phyloP scores from a whole-genome alignment of 2,888 invertebrate genomes.

The Sphaerophoria taeniata region DNA sequence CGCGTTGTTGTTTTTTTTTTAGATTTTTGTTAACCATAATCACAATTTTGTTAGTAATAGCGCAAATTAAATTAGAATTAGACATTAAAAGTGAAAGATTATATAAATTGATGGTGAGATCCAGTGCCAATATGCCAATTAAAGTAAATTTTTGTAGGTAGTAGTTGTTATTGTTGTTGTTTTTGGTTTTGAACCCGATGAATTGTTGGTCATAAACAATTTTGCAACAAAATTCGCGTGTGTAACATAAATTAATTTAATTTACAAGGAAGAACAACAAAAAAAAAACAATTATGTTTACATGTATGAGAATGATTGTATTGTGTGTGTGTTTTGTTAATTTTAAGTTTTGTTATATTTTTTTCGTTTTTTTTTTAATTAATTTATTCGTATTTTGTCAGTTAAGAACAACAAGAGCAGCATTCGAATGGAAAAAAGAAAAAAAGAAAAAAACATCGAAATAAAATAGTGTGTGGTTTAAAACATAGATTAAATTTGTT shows the following conservation, averaged over 20 bases:
- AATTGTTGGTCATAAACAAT: constrained; percentile 52
- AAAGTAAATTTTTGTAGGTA: constrained; percentile 19
- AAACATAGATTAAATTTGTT: constrained; percentile 68
- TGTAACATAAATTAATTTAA: constrained; percentile 46
- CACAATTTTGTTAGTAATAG: constrained; percentile 70
- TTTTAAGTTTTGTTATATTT: constrained; percentile 63
- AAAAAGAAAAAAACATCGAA: constrained; percentile 76
- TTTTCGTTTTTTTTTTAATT: constrained; percentile 63
- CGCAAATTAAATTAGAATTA: constrained; percentile 63
- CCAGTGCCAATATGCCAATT: constrained; percentile 73
- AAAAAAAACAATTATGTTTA: constrained; percentile 42
- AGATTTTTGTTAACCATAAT: constrained; percentile 42
- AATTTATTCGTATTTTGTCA: constrained; percentile 70
- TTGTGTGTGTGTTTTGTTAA: constrained; percentile 39
- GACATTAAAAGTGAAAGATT: constrained; percentile 57
- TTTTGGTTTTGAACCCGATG: constrained; percentile 25
- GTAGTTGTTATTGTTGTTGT: constrained; percentile 47
- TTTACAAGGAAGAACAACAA: constrained; percentile 36
- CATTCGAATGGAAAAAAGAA: constrained; percentile 77
- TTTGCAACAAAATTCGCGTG: constrained; percentile 41
- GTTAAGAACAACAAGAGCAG: constrained; percentile 76
- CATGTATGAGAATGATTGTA: constrained; percentile 11
- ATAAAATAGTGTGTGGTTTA: constrained; percentile 76
- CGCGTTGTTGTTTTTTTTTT: constrained; percentile 40
- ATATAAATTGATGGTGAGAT: constrained; percentile 54